Conservation (phyloP, 2,113 vertebrate genomes). For the Rhegmatorhina hoffmannsi region DNA sequence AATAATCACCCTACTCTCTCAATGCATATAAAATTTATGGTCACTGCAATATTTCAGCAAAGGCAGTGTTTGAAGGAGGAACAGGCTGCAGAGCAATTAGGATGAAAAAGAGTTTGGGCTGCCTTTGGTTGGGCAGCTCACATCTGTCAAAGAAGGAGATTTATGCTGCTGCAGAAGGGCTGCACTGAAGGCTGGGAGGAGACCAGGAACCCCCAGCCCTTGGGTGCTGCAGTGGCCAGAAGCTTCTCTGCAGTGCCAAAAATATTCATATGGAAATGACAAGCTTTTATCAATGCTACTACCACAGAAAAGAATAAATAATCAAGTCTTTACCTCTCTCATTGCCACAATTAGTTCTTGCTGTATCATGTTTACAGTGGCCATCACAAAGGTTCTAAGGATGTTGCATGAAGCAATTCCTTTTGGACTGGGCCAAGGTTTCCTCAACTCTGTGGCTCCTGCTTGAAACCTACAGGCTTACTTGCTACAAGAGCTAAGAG, state of each 20-base stretch:
- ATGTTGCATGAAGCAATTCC: background rate
- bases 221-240: background rate
- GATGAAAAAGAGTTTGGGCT: background rate
- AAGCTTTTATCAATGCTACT: background rate
- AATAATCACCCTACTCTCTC: background rate
- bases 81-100: background rate
- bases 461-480: background rate
- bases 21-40: background rate
- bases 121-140: background rate
- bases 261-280: fast-evolving
- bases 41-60: slow-evolving; percentile 18
- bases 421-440: background rate
- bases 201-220: background rate
- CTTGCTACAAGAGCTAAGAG: background rate
- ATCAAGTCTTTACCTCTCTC: background rate
- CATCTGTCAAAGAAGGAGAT: background rate
- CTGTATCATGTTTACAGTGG: background rate
- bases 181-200: background rate
- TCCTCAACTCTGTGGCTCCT: background rate
- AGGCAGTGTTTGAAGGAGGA: background rate
- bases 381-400: background rate
- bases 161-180: slow-evolving; percentile 1
- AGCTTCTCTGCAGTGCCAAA: background rate
- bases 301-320: background rate
- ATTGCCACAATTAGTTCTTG: background rate